A percentile compares a stretch with the other conserved stretches of the same genome.
These are phyloP conservation scores for Tragelaphus imberbis DNA, from an alignment of 2,113 vertebrate genomes.

Conservation along the genomic window DNA sequence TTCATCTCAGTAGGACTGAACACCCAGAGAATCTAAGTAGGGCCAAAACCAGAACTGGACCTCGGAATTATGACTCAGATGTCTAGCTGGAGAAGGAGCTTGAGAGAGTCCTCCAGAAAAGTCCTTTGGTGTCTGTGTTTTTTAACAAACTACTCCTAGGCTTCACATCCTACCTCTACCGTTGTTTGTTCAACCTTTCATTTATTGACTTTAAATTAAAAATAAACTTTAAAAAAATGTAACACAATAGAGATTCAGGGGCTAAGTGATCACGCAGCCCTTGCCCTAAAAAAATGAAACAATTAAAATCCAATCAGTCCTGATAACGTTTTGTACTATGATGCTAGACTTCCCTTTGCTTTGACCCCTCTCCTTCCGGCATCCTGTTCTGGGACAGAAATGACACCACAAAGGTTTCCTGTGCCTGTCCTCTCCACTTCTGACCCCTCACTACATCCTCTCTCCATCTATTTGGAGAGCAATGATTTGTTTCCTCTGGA, in stretches of 20 bases:
- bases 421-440: slow-evolving; percentile 32
- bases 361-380: slow-evolving; percentile 45
- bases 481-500: not conserved
- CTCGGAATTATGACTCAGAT: not conserved
- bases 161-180: not conserved
- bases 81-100: not conserved
- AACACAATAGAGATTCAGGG: slow-evolving; percentile 47
- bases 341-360: slow-evolving; percentile 55
- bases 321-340: slow-evolving; percentile 9
- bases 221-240: slow-evolving; percentile 39
- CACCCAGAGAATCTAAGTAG: not conserved
- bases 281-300: slow-evolving; percentile 44
- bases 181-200: slow-evolving; percentile 55
- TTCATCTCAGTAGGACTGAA: not conserved
- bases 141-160: not conserved
- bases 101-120: not conserved
- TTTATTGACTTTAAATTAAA: slow-evolving; percentile 59
- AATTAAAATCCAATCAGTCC: slow-evolving; percentile 44
- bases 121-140: not conserved
- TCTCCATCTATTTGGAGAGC: slow-evolving; percentile 47
- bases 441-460: slow-evolving; percentile 61
- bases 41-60: not conserved
- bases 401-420: slow-evolving; percentile 53
- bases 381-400: slow-evolving; percentile 62
- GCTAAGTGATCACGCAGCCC: slow-evolving; percentile 41